Conservation (phyloP, 2,797 vertebrate species). For the Poeciliopsis presidionis region DNA sequence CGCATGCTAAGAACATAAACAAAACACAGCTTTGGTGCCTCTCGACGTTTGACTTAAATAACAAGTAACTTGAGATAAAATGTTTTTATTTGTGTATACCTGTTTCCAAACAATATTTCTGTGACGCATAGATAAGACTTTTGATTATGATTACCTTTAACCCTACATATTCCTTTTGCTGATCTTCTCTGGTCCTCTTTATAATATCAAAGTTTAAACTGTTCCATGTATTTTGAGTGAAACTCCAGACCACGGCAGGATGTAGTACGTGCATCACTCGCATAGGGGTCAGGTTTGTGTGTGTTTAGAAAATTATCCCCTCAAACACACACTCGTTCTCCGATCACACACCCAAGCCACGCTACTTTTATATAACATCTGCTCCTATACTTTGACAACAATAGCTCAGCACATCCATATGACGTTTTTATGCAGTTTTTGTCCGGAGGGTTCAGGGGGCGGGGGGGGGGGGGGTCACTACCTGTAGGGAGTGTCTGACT, state of each 20-base stretch:
- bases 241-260: not conserved
- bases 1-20: constrained; percentile 6
- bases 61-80: not conserved
- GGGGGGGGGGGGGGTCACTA: constrained; percentile 44
- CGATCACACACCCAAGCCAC: constrained; percentile 82
- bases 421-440: constrained; percentile 56
- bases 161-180: not conserved
- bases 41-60: not conserved
- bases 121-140: not conserved
- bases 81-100: not conserved
- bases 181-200: not conserved
- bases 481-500: constrained; percentile 49
- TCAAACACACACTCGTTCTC: constrained; percentile 42
- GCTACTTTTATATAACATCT: constrained; percentile 81
- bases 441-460: not conserved
- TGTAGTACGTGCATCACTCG: constrained; percentile 44
- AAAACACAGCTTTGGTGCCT: not conserved
- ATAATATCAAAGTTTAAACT: not conserved
- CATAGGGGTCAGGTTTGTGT: constrained; percentile 60
- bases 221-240: not conserved
- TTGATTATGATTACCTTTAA: not conserved
- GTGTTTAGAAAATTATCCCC: constrained; percentile 26
- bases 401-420: constrained; percentile 67
- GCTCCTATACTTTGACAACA: constrained; percentile 75
- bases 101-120: not conserved